These are phyloP conservation scores for Vimba vimba DNA, from an alignment of 2,113 vertebrate species.

Conservation along the genomic window DNA sequence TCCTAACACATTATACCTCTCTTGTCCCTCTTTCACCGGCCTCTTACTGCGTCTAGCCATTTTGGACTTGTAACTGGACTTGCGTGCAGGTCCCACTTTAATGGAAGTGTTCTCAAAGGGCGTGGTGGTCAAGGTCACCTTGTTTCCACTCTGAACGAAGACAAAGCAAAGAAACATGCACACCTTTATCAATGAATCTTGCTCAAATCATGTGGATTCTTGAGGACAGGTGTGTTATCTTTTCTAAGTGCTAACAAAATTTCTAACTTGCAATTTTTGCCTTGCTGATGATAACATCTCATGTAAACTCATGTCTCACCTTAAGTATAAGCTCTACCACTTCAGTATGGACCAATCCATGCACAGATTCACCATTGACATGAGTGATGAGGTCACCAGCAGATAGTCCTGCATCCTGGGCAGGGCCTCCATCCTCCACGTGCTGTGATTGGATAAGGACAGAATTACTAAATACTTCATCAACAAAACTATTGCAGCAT, in stretches of 20 bases:
- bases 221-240: not conserved
- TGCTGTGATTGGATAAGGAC: conserved; percentile 75
- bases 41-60: conserved; percentile 90
- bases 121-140: conserved; percentile 91
- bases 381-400: conserved; percentile 96
- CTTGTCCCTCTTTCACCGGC: conserved; percentile 83
- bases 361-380: conserved; percentile 93
- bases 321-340: conserved; percentile 94
- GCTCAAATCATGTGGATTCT: not conserved
- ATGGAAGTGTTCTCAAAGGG: conserved; percentile 96
- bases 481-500: not conserved
- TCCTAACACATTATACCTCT: conserved; percentile 75
- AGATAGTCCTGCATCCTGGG: conserved; percentile 89
- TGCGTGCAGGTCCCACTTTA: conserved; percentile 88
- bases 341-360: conserved; percentile 93
- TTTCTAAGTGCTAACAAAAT: not conserved
- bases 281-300: not conserved
- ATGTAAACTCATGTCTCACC: conserved; percentile 67
- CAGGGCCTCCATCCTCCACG: conserved; percentile 89
- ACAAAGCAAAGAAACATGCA: not conserved
- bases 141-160: conserved; percentile 84
- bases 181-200: not conserved
- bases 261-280: not conserved
- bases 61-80: conserved; percentile 89
- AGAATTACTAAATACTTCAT: not conserved